Base-by-base conservation (phyloP, 2,113 vertebrate genomes). In the Ageneiosus marmoratus region DNA sequence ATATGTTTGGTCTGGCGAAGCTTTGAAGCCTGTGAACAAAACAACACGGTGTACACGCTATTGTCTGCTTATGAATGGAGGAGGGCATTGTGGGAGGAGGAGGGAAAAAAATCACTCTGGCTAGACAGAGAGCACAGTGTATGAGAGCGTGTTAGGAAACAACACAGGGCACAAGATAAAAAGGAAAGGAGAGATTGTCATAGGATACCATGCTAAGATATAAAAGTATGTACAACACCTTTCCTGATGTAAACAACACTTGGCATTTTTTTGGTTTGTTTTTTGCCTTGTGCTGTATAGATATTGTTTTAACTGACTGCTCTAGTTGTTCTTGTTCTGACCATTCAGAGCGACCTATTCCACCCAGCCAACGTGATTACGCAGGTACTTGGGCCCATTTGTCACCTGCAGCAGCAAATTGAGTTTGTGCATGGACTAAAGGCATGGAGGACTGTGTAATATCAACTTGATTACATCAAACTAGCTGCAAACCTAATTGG, bases 381-480 rank as follows among this genome's bases (percentile, higher is more conserved):
- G 95, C 96, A 96, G 95, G 96, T 96, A 96, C 94, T 94, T 94
- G 93, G 95, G 94, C 95, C 95, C 96, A 97, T 97, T 95, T 95
- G 94, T 96, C 96, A 98, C 96, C 97, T 97, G 96, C 93, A 94
- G 93, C 91, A 95, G 95, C 95, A 96, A 96, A 97, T 97, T 96
- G 95, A 97, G 96, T 97, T 97, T 96, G 96, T 95, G 95, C 95
- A 94, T 95, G 85, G 95, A 96, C 93, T 96, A 96, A 96, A 97
- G 96, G 95, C 96, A 96, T 95, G 95, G 94, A 97, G 96, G 95
- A 97, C 94, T 95, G 94, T 97, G 95, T 98, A 96, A 97, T 97
- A 98, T 97, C 96, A 98, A 96, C 95, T 95, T 97, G 97, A 98
- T 98, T 97, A 98, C 97, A 98, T 97, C 96, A 96, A 97, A 96